A percentile compares a stretch with the other conserved stretches of the same genome.
phyloP scores from a whole-genome alignment of 2,888 invertebrate genomes.

The Sphinx pinastri region DNA sequence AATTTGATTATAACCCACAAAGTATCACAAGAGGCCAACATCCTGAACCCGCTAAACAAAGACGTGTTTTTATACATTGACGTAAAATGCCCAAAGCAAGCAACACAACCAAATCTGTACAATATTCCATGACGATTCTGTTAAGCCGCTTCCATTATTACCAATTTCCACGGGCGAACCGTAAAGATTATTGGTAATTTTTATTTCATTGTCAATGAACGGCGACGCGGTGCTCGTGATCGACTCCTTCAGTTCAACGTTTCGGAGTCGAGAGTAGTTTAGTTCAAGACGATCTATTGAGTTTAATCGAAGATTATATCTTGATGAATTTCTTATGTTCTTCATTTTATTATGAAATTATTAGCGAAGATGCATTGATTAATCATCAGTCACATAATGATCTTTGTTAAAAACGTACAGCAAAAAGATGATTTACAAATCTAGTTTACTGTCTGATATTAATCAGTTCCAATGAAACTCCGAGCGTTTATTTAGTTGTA shows the following conservation, averaged over 20 bases:
- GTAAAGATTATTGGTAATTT: constrained; percentile 49
- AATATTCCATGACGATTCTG: constrained; percentile 60
- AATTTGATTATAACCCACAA: no score
- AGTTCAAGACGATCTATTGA: constrained; percentile 3
- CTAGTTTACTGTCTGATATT: neutral
- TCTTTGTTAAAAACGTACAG: neutral
- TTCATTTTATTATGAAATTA: neutral
- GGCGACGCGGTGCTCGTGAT: constrained; percentile 42
- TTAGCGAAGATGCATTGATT: neutral
- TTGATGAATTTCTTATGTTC: neutral
- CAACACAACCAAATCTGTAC: constrained; percentile 34
- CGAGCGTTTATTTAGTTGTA: constrained; percentile 4
- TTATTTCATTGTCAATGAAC: constrained; percentile 53
- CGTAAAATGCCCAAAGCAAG: constrained; percentile 20
- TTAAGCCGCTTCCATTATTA: constrained; percentile 59
- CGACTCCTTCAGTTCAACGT: constrained; percentile 43
- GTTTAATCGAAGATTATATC: neutral
- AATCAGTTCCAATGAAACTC: constrained; percentile 1
- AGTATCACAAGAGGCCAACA: neutral
- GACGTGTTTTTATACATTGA: constrained; percentile 18
- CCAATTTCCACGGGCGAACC: constrained; percentile 58
- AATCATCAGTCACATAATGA: neutral
- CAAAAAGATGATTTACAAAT: no score
- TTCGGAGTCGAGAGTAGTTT: constrained; percentile 32
- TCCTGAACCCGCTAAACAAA: constrained; percentile 27